Conservation (phyloP, 2,888 invertebrate genomes). For the Clistopyga incitator region DNA sequence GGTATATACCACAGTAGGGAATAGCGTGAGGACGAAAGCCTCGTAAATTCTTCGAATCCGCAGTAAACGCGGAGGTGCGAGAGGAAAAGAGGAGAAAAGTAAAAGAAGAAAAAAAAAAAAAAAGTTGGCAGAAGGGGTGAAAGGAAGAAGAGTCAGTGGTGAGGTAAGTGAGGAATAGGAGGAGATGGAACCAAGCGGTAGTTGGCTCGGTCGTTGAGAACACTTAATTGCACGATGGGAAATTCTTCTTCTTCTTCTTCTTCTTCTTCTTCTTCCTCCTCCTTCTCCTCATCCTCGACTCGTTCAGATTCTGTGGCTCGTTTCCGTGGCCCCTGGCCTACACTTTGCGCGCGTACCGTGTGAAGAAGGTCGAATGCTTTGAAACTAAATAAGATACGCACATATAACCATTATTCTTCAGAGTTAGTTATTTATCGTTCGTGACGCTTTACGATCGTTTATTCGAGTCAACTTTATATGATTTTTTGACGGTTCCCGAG, state of each 20-base stretch:
- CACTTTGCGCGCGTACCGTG: conserved; percentile 10
- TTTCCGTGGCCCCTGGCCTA: conserved; percentile 5
- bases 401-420: background rate
- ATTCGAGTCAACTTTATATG: too few relatives aligned
- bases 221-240: conserved; percentile 66
- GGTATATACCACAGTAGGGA: background rate
- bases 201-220: conserved; percentile 61
- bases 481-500: too few relatives aligned
- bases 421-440: too few relatives aligned
- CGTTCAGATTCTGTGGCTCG: background rate
- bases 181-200: conserved; percentile 41
- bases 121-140: conserved; percentile 11
- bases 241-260: conserved; percentile 38
- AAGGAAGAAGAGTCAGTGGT: conserved; percentile 20
- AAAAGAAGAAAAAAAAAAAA: background rate
- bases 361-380: background rate
- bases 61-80: conserved; percentile 64
- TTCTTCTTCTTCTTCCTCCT: background rate
- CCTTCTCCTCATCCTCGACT: background rate
- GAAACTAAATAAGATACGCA: background rate
- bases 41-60: conserved; percentile 78
- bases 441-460: too few relatives aligned
- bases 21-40: conserved; percentile 50
- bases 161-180: conserved; percentile 50
- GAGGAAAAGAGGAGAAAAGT: conserved; percentile 59